Evolutionary conservation across 2,113 vertebrate species (phyloP), one percentile per base, ranked within the genome.

Genomic region (Nyctereutes procyonoides): DNA sequence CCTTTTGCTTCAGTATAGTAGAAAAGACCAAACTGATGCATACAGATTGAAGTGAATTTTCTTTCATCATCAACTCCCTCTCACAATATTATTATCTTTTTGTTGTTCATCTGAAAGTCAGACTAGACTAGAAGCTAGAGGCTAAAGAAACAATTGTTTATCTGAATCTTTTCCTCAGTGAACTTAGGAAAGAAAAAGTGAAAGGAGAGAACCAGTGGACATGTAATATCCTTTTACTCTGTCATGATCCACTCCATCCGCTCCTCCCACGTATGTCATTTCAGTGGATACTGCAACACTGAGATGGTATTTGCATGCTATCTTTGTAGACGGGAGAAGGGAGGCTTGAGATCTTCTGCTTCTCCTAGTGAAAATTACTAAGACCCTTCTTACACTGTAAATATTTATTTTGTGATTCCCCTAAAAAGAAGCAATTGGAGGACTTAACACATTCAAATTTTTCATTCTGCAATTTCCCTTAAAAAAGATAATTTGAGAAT

Each of bases 301-400:
- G 9, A 35, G 20, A 1, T 10, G 5, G 43, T 11, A 0, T 17
- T 55, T 12, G 7, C 56, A 3, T 5, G 0, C 3, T 67, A 11
- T 9, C 28, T 1, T 15, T 4, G 11, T 5, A 24, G 71, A 17
- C 0, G 62, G 32, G 79, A 48, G 55, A 9, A 26, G 7, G 22
- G 4, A 74, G n/a, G 2, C 15, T 55, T 3, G 3, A 12, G 30
- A 26, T 22, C 51, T 74, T 53, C 74, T 58, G 30, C 30, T 32
- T 53, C 32, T 20, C 35, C 63, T 1, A 15, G 22, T 20, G 65
- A n/a, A 14, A 22, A 8, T 53, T 14, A 15, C 5, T 13, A 55
- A 43, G 32, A 38, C 43, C n/a, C 24, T 86, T 51, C n/a, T 43
- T 7, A 4, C 30, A 55, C 26, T 38, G 10, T 32, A 86, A 43